Evolutionary conservation across 2,888 invertebrate species (phyloP).

Genomic region (Cistogaster globosa): DNA sequence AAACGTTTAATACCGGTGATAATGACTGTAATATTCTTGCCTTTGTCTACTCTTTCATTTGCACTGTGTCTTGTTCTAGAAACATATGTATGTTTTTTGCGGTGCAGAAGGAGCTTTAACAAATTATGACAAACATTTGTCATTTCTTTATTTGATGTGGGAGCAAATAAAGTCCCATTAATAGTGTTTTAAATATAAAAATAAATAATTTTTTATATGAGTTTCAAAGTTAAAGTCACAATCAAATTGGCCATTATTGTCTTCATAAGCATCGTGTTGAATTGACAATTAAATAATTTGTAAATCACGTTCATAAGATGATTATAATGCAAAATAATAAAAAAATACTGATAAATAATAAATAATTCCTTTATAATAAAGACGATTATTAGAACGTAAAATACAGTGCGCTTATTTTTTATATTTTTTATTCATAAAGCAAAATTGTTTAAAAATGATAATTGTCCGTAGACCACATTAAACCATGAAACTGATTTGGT

Average conservation of each 20-base stretch:
- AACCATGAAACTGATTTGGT: neutral
- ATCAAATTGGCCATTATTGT: slow-evolving; percentile 55
- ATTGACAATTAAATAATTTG: slow-evolving; percentile 66
- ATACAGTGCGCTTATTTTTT: neutral
- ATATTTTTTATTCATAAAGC: neutral
- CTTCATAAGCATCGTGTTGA: slow-evolving; percentile 64
- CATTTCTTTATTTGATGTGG: slow-evolving; percentile 56
- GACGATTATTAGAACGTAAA: neutral
- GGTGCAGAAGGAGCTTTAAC: slow-evolving; percentile 26
- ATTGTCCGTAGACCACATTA: neutral
- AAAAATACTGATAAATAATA: slow-evolving; percentile 25
- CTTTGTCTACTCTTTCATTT: slow-evolving; percentile 1
- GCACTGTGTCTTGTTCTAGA: slow-evolving; percentile 1
- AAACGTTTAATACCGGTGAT: slow-evolving; percentile 54
- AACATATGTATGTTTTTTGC: slow-evolving; percentile 39
- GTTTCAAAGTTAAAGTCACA: slow-evolving; percentile 44
- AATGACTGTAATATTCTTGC: slow-evolving; percentile 25
- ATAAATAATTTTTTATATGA: slow-evolving; percentile 7
- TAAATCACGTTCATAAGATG: slow-evolving; percentile 68
- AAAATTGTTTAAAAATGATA: too few species aligned
- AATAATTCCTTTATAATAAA: slow-evolving; percentile 26
- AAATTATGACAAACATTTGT: slow-evolving; percentile 59
- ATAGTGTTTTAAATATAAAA: neutral
- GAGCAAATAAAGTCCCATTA: slow-evolving; percentile 8
- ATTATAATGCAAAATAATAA: slow-evolving; percentile 46